phyloP scores from a whole-genome alignment of 2,888 invertebrate species.

The Drosophila basisetae region DNA sequence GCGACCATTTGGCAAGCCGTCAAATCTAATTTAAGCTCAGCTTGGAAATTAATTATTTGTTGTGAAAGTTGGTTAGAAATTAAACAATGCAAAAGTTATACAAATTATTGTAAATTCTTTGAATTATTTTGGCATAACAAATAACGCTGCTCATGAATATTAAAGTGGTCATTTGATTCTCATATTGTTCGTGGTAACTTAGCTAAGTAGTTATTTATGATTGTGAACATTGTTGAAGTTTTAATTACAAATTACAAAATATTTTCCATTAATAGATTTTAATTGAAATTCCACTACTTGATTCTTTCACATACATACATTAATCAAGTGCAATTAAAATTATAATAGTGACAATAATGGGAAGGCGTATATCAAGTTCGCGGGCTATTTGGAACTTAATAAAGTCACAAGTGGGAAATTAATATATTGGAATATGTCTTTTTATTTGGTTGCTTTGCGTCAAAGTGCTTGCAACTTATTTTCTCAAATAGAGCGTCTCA shows the following conservation, averaged over 20 bases:
- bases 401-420: background rate
- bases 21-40: slow-evolving; percentile 46
- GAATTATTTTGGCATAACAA: slow-evolving; percentile 6
- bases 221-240: background rate
- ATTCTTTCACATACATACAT: background rate
- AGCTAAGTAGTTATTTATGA: slow-evolving; percentile 1
- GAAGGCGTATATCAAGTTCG: background rate
- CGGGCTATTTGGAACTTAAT: background rate
- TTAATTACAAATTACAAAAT: background rate
- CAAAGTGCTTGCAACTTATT: background rate
- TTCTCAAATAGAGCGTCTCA: background rate
- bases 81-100: slow-evolving; percentile 5
- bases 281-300: background rate
- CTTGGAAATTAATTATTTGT: slow-evolving; percentile 40
- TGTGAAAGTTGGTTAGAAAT: slow-evolving; percentile 24
- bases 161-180: background rate
- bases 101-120: slow-evolving; percentile 9
- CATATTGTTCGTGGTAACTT: background rate
- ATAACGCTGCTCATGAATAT: slow-evolving; percentile 12
- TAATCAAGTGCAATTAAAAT: background rate
- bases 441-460: no score
- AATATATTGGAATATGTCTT: background rate
- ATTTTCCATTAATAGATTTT: background rate
- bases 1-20: slow-evolving; percentile 12
- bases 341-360: background rate